phyloP scores from a whole-genome alignment of 1,140 invertebrate species.

The Rhynchophorus ferrugineus region DNA sequence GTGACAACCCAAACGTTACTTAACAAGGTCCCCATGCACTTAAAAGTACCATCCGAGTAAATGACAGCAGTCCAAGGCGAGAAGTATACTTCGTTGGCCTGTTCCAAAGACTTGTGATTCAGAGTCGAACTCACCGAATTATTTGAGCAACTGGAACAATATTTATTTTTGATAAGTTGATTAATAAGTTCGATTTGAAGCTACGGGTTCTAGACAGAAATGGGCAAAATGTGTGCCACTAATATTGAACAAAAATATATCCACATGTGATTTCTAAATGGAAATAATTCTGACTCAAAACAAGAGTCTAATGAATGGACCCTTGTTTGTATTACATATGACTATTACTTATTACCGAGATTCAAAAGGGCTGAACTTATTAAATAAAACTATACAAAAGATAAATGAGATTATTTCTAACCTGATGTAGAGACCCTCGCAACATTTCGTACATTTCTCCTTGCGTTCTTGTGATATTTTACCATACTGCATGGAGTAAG shows the following conservation, averaged over 20 bases:
- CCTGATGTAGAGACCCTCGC: conserved; percentile 36
- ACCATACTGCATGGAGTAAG: not conserved
- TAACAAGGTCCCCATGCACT: conserved; percentile 58
- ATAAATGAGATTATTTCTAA: too few relatives aligned
- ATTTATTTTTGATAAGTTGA: too few relatives aligned
- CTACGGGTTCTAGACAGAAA: too few relatives aligned
- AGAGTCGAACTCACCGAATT: conserved; percentile 18
- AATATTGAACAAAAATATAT: too few relatives aligned
- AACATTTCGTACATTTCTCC: conserved; percentile 19
- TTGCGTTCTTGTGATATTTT: not conserved
- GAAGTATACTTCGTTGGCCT: conserved; percentile 34
- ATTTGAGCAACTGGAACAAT: conserved; percentile 28
- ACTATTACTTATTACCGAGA: too few relatives aligned
- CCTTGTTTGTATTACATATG: too few relatives aligned
- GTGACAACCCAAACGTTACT: conserved; percentile 56
- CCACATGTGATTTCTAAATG: too few relatives aligned
- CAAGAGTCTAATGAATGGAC: too few relatives aligned
- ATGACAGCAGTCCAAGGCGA: conserved; percentile 65
- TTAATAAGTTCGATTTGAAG: too few relatives aligned
- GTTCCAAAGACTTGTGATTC: conserved; percentile 16
- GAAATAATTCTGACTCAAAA: not conserved
- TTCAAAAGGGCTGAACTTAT: too few relatives aligned
- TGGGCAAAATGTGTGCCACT: too few relatives aligned
- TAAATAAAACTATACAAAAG: too few relatives aligned
- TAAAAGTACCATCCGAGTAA: conserved; percentile 55